These are phyloP conservation scores for Drosophila tripunctata DNA, from an alignment of 2,888 invertebrate species.

Conservation along the genomic window DNA sequence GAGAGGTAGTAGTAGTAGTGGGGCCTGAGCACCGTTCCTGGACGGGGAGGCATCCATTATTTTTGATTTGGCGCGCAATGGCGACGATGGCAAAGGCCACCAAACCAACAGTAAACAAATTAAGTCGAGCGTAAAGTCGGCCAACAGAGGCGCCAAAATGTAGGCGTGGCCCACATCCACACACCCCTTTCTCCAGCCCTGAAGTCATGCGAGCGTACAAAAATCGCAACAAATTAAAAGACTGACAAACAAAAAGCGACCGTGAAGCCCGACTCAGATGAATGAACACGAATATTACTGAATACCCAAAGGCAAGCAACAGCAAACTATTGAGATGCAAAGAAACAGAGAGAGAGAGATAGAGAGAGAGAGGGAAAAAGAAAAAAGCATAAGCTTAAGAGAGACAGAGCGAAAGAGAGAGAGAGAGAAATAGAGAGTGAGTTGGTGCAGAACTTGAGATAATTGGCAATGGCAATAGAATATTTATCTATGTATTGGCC, in stretches of 20 bases:
- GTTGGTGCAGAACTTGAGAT: constrained; percentile 1
- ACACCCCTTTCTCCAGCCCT: no score
- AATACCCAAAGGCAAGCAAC: background rate
- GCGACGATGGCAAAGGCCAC: constrained; percentile 55
- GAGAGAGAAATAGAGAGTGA: background rate
- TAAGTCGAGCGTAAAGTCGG: constrained; percentile 76
- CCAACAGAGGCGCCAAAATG: constrained; percentile 32
- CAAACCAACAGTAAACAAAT: constrained; percentile 77
- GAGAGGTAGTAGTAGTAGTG: background rate
- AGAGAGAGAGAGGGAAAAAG: background rate
- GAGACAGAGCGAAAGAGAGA: background rate
- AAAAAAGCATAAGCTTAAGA: no score
- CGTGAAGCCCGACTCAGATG: constrained; percentile 47
- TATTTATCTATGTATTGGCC: background rate
- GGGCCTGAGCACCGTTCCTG: background rate
- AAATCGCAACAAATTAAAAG: constrained; percentile 77
- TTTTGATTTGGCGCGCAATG: constrained; percentile 71
- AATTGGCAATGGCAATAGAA: constrained; percentile 16
- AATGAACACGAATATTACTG: constrained; percentile 48
- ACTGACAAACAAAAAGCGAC: constrained; percentile 58
- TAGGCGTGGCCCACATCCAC: constrained; percentile 14
- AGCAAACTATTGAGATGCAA: background rate
- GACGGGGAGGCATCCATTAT: constrained; percentile 61
- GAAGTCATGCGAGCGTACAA: constrained; percentile 60
- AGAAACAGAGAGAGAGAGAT: background rate